Conservation (phyloP, 2,797 vertebrate species). For the Distichodus sexfasciatus region DNA sequence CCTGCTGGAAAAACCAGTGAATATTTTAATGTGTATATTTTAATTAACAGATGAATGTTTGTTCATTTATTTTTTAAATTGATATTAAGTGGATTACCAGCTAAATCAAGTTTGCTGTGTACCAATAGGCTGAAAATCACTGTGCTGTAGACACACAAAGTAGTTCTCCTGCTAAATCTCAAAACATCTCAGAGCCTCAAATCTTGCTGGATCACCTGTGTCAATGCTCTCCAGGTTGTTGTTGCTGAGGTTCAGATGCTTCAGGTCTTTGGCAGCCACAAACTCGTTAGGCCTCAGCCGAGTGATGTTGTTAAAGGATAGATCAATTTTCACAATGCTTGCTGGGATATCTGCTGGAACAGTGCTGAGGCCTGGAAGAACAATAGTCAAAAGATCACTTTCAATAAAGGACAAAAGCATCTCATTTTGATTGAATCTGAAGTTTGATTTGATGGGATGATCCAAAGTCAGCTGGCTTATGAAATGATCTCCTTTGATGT, state of each 20-base stretch:
- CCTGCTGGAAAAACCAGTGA: too few species aligned
- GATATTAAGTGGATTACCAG: too few species aligned
- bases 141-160: too few species aligned
- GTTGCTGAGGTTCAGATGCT: constrained; percentile 89
- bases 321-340: constrained; percentile 88
- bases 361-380: constrained; percentile 80
- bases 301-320: constrained; percentile 88
- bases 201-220: constrained; percentile 74
- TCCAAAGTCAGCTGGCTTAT: neutral
- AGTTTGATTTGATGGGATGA: too few species aligned
- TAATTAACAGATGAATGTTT: too few species aligned
- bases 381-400: neutral
- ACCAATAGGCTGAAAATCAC: too few species aligned
- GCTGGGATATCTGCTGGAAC: constrained; percentile 85
- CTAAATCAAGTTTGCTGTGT: too few species aligned
- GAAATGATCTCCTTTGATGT: neutral
- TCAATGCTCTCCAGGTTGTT: constrained; percentile 86
- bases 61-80: too few species aligned
- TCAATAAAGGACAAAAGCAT: too few species aligned
- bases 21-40: too few species aligned
- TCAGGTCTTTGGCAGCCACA: constrained; percentile 86
- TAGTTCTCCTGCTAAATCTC: too few species aligned
- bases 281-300: constrained; percentile 87
- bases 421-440: constrained; percentile 2
- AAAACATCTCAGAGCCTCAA: neutral